phyloP scores from a whole-genome alignment of 2,113 vertebrate species.

The Empidonax alnorum region DNA sequence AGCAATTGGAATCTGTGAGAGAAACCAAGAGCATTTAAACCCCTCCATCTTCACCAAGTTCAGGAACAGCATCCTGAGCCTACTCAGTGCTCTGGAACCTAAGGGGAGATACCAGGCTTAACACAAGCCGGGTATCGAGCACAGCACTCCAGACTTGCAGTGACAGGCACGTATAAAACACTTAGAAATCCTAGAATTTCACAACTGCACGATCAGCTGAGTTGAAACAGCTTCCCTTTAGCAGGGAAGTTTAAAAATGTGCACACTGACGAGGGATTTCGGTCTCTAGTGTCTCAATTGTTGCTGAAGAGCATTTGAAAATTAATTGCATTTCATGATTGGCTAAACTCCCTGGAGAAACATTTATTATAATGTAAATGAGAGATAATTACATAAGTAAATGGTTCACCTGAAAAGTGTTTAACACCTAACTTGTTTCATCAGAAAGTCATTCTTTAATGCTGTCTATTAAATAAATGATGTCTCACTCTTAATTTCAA shows the following conservation, averaged over 20 bases:
- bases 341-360: conserved; percentile 59
- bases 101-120: neutral
- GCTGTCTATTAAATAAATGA: conserved; percentile 47
- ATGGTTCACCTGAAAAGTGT: conserved; percentile 60
- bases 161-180: neutral
- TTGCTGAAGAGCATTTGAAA: conserved; percentile 58
- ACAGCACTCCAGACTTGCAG: neutral
- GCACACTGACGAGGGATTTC: neutral
- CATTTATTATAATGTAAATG: conserved; percentile 58
- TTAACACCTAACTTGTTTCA: conserved; percentile 59
- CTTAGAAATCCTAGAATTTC: neutral
- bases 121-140: neutral
- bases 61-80: neutral
- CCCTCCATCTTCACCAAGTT: neutral
- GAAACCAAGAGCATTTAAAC: neutral
- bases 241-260: neutral
- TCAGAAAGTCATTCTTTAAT: conserved; percentile 35
- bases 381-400: conserved; percentile 65
- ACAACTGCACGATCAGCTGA: neutral
- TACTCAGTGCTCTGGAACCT: neutral
- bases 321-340: conserved; percentile 69
- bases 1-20: fast-evolving
- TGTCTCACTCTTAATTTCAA: conserved; percentile 24
- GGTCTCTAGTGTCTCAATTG: conserved; percentile 14
- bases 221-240: neutral